Base-by-base conservation (phyloP, 2,888 invertebrate genomes). In the Cantharis nigra region DNA sequence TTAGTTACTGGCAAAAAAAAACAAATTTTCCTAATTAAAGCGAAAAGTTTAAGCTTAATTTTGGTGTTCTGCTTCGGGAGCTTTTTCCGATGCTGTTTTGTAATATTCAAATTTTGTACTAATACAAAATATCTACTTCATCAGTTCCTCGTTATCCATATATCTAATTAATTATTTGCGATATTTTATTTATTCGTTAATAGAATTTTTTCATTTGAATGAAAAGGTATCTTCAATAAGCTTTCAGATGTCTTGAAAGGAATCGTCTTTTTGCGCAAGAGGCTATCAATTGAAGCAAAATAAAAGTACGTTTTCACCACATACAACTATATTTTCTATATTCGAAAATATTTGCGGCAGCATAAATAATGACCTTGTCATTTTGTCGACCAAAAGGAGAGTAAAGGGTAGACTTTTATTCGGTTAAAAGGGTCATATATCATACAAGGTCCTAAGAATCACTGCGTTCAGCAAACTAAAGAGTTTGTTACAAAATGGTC, bases 341-440 rank as follows among this genome's bases (percentile, higher is more conserved):
- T 72, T 71, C 49, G 70, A 78, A 78, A 75, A 74, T 74, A 78
- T 78, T 78, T 78, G 78, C 63, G 73, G 75, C 26, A 20, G 75
- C 62, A 70, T 76, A 76, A 79, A 79, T 74, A 77, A 79, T 72
- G 76, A 77, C 77, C 77, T 74, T 77, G 79, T 79, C 79, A 75
- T 79, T 79, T 79, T 74, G 76, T 76, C 72, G 77, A 70, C 74
- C 77, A 70, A 77, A 70, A 74, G 16, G 76, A 65, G 71, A 76
- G 76, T 76, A 77, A 76, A 79, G 79, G 79, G 79, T 77, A 79
- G 77, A 79, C 77, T 75, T 79, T 79, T 79, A 79, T 79, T 76
- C 79, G 79, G 77, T 76, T 79, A 79, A 79, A 79, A 79, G 79
- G 76, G 72, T 77, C 76, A 75, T 79, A 79, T 79, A 79, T 79